Base-by-base conservation (phyloP, 1,140 invertebrate genomes). In the Colletes latitarsis region DNA sequence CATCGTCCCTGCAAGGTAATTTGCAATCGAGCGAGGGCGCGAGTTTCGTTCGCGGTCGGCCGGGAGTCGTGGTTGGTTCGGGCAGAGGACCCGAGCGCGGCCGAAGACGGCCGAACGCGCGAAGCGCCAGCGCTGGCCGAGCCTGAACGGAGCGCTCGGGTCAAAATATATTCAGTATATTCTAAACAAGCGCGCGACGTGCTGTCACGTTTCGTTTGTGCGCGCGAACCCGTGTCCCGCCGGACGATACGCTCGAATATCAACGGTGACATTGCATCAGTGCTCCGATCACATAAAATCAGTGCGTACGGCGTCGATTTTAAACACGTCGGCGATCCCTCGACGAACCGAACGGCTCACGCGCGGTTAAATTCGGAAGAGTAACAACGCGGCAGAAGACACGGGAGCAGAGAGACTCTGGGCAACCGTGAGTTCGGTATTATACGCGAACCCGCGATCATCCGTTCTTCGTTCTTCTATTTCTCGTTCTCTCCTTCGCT, bases 121-220 rank as follows among this genome's bases (percentile, higher is more conserved):
- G 77, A 84, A 77, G 88, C 88, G 75, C 82, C 85, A 86, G 83
- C 86, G 85, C 55, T 17, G 86, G 86, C 55, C 14, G 85, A 87
- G 89, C 74, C 82, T 87, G 68, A 53, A 53, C 80, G 64, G 63
- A 82, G 82, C 87, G 88, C 83, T 86, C 83, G 83, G 90, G 88
- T 91, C 88, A 89, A 90, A 90, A 91, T 90, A 88, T 89, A 90
- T 89, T 92, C 91, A 92, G 91, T 92, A 82, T 91, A 90, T 91
- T 90, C 84, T 88, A 90, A 92, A 91, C 90, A 89, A 90, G 87
- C 90, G 88, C 88, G 87, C 83, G 90, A 90, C 84, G 88, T 85
- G 89, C 73, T 87, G 85, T 88, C 84, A 84, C 84, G 83, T 86
- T 87, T 89, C 62, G 53, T 55, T 77, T 79, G 81, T 66, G 84